Evolutionary conservation across 2,113 vertebrate genomes (phyloP).

Genomic region (Ia io): DNA sequence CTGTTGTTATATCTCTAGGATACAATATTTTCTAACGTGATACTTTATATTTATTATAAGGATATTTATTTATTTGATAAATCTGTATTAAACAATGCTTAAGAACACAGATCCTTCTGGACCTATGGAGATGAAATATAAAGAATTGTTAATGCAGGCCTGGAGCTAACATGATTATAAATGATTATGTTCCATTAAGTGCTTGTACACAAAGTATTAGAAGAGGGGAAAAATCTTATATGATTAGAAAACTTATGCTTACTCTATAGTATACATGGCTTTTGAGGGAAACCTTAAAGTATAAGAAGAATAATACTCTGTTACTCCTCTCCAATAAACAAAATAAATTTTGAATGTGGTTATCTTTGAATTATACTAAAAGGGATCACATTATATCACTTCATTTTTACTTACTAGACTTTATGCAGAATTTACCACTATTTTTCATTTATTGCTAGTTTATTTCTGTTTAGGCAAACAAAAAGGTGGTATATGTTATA

Average conservation of each 20-base stretch:
- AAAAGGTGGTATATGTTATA: background rate
- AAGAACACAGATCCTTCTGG: background rate
- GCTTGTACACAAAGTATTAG: background rate
- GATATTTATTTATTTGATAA: background rate
- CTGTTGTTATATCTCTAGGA: background rate
- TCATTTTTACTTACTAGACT: background rate
- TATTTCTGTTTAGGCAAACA: background rate
- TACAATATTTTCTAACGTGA: background rate
- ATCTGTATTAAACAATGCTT: background rate
- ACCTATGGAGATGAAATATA: background rate
- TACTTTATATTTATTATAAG: background rate
- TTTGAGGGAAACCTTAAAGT: background rate
- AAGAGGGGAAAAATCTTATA: background rate
- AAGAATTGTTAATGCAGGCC: background rate
- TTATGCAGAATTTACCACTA: background rate
- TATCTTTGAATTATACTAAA: background rate
- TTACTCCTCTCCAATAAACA: background rate
- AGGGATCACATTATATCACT: background rate
- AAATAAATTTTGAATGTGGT: background rate
- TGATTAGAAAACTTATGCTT: background rate
- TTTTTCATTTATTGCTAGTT: background rate
- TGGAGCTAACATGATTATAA: background rate
- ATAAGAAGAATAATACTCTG: background rate
- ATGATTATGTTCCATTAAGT: background rate
- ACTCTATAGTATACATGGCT: background rate